These are phyloP conservation scores for Eurosta solidaginis DNA, from an alignment of 1,140 invertebrate genomes.

Conservation along the genomic window DNA sequence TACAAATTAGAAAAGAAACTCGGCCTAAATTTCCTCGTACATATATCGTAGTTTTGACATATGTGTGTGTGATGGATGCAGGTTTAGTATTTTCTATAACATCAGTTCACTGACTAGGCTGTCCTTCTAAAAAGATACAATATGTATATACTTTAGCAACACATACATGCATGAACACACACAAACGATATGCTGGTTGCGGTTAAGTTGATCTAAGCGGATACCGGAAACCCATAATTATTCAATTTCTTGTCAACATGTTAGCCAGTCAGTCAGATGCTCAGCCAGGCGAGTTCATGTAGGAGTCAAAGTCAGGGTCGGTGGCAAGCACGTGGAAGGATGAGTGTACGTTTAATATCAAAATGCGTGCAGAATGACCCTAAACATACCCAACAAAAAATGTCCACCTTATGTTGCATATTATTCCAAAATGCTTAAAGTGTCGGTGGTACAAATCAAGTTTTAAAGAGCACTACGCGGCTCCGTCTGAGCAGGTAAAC, in stretches of 20 bases:
- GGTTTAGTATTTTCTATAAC: neutral
- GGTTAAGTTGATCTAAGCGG: constrained; percentile 56
- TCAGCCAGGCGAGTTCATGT: neutral
- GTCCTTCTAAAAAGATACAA: no score
- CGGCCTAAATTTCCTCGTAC: no score
- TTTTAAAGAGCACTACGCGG: no score
- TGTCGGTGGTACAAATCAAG: no score
- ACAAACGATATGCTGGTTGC: constrained; percentile 35
- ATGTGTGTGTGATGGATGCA: no score
- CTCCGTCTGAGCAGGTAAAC: no score
- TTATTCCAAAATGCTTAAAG: no score
- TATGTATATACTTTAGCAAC: neutral
- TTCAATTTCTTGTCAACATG: constrained; percentile 59
- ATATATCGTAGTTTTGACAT: no score
- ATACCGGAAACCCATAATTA: constrained; percentile 58
- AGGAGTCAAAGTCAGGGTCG: neutral
- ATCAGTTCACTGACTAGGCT: neutral
- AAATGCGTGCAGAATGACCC: neutral
- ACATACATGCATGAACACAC: neutral
- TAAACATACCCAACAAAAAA: neutral
- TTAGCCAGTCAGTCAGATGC: constrained; percentile 33
- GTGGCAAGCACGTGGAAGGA: neutral
- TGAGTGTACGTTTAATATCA: neutral
- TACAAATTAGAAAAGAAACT: no score
- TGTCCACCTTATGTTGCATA: no score